These are phyloP conservation scores for Aphaenogaster floridana DNA, from an alignment of 1,140 invertebrate genomes.

Conservation along the genomic window DNA sequence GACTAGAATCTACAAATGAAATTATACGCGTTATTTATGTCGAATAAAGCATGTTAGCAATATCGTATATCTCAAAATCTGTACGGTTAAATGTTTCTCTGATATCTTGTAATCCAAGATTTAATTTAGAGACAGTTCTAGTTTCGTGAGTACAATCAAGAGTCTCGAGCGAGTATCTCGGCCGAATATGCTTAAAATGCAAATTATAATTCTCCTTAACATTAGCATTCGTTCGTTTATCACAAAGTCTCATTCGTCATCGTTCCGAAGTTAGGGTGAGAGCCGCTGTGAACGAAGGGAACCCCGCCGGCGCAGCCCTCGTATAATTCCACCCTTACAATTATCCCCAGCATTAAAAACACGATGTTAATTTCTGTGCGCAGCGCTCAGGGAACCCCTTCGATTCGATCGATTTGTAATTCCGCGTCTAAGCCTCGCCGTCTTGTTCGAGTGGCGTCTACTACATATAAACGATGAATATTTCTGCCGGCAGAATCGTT, in stretches of 20 bases:
- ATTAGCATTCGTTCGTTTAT: constrained; percentile 53
- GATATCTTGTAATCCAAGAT: background rate
- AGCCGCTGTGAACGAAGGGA: constrained; percentile 81
- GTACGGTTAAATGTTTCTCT: background rate
- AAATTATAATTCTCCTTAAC: constrained; percentile 53
- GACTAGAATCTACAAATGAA: background rate
- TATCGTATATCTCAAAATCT: background rate
- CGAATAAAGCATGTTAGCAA: background rate
- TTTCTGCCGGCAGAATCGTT: constrained; percentile 43
- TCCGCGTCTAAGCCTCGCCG: constrained; percentile 80
- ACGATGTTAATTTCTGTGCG: constrained; percentile 86
- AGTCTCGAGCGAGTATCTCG: background rate
- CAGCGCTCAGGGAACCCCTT: constrained; percentile 79
- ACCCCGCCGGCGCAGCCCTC: constrained; percentile 81
- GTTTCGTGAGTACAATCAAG: background rate
- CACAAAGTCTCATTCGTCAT: constrained; percentile 67
- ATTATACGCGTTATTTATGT: background rate
- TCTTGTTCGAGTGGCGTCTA: constrained; percentile 70
- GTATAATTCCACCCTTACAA: constrained; percentile 87
- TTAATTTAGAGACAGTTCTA: background rate
- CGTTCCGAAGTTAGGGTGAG: constrained; percentile 76
- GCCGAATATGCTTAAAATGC: constrained; percentile 38
- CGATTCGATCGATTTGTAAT: constrained; percentile 86
- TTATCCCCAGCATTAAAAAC: constrained; percentile 86
- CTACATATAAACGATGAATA: constrained; percentile 65